Evolutionary conservation across 2,888 invertebrate species (phyloP).

Genomic region (Synergus laeviventris): DNA sequence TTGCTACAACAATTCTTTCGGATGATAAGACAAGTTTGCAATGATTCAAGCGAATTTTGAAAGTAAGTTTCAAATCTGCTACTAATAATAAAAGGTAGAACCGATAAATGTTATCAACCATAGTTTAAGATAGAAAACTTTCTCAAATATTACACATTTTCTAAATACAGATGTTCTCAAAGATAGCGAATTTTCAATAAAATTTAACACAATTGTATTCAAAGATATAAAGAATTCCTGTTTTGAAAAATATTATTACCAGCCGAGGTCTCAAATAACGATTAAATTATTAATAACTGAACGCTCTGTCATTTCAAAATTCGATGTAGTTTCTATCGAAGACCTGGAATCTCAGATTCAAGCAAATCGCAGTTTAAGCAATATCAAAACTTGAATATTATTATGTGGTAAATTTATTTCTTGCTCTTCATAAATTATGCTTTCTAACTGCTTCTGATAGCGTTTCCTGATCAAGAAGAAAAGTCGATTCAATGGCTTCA

Average conservation of each 20-base stretch:
- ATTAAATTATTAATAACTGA: slow-evolving; percentile 22
- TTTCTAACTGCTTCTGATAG: slow-evolving; percentile 10
- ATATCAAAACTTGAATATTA: slow-evolving; percentile 12
- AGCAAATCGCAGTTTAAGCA: not conserved
- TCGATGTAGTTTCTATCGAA: not conserved
- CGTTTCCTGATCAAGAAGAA: slow-evolving; percentile 16
- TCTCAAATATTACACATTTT: too few species aligned
- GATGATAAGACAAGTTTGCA: slow-evolving; percentile 15
- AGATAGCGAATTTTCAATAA: too few species aligned
- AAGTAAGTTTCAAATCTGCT: not conserved
- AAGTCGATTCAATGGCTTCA: not conserved
- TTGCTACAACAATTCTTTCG: not conserved
- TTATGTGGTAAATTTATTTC: slow-evolving; percentile 12
- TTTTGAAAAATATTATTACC: too few species aligned
- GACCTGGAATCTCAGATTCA: not conserved
- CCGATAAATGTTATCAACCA: not conserved
- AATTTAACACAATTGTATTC: too few species aligned
- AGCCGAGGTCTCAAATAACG: slow-evolving; percentile 1
- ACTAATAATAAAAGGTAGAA: not conserved
- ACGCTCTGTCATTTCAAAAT: slow-evolving; percentile 24
- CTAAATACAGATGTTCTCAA: too few species aligned
- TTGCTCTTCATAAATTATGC: slow-evolving; percentile 5
- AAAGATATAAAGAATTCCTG: too few species aligned
- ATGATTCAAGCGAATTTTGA: not conserved
- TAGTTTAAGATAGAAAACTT: not conserved